These are phyloP conservation scores for Fragum whitleyi DNA, from an alignment of 2,888 invertebrate genomes.

Conservation along the genomic window DNA sequence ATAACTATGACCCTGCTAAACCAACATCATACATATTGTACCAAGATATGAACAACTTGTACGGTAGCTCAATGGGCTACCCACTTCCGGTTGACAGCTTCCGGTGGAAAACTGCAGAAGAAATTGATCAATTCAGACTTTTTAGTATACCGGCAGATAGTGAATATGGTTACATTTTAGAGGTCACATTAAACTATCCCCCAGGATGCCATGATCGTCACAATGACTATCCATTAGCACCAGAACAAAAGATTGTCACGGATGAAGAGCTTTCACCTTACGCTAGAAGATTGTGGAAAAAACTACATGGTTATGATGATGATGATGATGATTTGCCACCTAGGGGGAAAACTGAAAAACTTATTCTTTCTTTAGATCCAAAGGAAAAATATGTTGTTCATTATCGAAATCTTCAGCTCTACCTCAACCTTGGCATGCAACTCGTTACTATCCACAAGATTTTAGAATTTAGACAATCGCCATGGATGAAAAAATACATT, in stretches of 20 bases:
- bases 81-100: constrained; percentile 72
- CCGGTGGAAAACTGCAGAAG: constrained; percentile 18
- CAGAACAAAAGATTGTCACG: constrained; percentile 9
- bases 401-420: constrained; percentile 33
- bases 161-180: constrained; percentile 33
- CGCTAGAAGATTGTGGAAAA: constrained; percentile 11
- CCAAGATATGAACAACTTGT: constrained; percentile 35
- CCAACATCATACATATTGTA: constrained; percentile 51
- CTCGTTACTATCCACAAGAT: constrained; percentile 74
- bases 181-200: constrained; percentile 23
- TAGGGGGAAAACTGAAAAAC: background rate
- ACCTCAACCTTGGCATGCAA: constrained; percentile 60
- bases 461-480: constrained; percentile 73
- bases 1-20: constrained; percentile 55
- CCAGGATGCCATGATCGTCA: background rate
- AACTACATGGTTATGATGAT: background rate
- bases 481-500: constrained; percentile 82
- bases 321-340: background rate
- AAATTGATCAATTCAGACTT: constrained; percentile 7
- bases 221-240: constrained; percentile 32
- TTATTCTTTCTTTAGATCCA: background rate
- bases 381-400: constrained; percentile 31
- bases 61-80: constrained; percentile 71
- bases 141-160: background rate
- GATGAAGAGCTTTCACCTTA: constrained; percentile 28